Conservation (phyloP, 2,888 invertebrate genomes). For the Thymelicus sylvestris region DNA sequence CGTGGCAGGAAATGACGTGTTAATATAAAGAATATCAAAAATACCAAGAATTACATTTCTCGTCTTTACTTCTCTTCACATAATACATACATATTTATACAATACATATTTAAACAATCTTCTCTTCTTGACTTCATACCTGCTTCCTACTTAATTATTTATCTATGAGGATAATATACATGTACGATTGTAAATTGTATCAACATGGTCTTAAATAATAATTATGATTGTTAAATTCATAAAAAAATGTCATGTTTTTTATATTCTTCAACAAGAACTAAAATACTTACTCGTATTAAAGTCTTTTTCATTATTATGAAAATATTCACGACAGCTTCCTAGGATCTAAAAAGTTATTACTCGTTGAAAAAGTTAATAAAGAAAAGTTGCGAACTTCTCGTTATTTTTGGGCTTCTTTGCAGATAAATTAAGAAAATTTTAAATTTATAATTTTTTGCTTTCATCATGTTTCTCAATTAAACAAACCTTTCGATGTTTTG, state of each 20-base stretch:
- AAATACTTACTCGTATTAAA: background rate
- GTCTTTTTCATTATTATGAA: background rate
- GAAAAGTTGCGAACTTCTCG: background rate
- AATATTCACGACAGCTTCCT: background rate
- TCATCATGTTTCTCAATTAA: background rate
- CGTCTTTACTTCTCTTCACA: too few relatives aligned
- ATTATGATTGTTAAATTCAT: background rate
- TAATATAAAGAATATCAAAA: too few relatives aligned
- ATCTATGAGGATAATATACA: too few relatives aligned
- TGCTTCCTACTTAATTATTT: too few relatives aligned
- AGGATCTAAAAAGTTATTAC: conserved; percentile 3
- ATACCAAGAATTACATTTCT: too few relatives aligned
- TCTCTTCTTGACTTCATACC: too few relatives aligned
- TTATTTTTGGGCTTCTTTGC: background rate
- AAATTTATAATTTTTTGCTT: background rate
- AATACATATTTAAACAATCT: too few relatives aligned
- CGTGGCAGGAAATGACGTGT: too few relatives aligned
- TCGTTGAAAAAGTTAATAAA: conserved; percentile 12
- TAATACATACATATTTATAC: too few relatives aligned
- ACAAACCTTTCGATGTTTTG: background rate
- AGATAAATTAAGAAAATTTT: background rate
- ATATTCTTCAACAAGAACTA: background rate
- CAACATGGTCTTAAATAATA: background rate
- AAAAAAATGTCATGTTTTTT: background rate
- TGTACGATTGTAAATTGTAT: background rate